These are phyloP conservation scores for Euglossa dilemma DNA, from an alignment of 1,140 invertebrate species.

Conservation along the genomic window DNA sequence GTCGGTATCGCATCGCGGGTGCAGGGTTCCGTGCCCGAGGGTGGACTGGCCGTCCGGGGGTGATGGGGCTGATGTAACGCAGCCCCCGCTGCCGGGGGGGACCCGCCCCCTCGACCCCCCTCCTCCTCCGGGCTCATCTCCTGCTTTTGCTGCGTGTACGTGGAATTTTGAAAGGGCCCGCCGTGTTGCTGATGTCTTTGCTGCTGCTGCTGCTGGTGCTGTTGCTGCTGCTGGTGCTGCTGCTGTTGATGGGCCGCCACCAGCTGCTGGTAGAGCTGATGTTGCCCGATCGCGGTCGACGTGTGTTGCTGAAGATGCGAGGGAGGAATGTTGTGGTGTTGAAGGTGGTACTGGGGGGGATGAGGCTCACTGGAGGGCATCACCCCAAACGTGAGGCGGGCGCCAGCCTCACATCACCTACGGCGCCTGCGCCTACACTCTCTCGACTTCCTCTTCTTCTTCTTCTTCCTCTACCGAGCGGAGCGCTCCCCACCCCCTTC, in stretches of 20 bases:
- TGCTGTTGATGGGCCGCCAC: conserved; percentile 80
- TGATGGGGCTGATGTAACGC: conserved; percentile 82
- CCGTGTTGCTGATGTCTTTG: conserved; percentile 78
- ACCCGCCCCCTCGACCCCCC: conserved; percentile 84
- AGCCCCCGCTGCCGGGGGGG: conserved; percentile 84
- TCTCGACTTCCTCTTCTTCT: conserved; percentile 66
- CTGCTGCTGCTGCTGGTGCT: conserved; percentile 72
- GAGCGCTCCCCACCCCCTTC: conserved; percentile 58
- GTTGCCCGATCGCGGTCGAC: conserved; percentile 76
- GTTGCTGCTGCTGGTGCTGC: conserved; percentile 74
- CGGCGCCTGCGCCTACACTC: conserved; percentile 74
- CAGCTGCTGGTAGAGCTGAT: conserved; percentile 81
- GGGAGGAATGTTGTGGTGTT: conserved; percentile 80
- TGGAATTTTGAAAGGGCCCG: conserved; percentile 79
- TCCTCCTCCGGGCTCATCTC: conserved; percentile 87
- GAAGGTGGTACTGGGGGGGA: conserved; percentile 81
- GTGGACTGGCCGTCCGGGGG: conserved; percentile 80
- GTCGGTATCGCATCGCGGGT: conserved; percentile 80
- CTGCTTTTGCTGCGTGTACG: conserved; percentile 79
- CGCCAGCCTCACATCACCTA: conserved; percentile 82
- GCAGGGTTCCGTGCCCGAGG: conserved; percentile 80
- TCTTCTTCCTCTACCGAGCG: conserved; percentile 60
- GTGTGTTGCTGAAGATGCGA: conserved; percentile 78
- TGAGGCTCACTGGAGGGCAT: conserved; percentile 82
- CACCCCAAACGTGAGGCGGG: conserved; percentile 81